Percentiles rank a stretch among this genome's conserved stretches.
Evolutionary conservation across 2,888 invertebrate genomes (phyloP).

Genomic region (Sarcophaga subvicina): DNA sequence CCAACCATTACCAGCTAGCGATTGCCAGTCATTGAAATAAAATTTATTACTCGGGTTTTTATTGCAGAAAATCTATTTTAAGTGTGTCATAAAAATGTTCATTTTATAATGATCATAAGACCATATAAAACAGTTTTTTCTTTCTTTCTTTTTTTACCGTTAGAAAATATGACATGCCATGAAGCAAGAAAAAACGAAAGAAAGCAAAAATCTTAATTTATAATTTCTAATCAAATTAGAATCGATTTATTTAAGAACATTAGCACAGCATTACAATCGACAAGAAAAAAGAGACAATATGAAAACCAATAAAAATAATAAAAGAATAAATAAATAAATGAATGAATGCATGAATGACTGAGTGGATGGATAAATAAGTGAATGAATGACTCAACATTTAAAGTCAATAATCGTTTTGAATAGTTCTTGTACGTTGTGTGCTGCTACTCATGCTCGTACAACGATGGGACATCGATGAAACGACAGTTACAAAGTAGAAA

Average conservation of each 20-base stretch:
- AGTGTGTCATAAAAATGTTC: constrained; percentile 52
- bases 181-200: background rate
- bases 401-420: background rate
- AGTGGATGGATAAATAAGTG: constrained; percentile 29
- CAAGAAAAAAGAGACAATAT: background rate
- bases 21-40: background rate
- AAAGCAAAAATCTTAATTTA: constrained; percentile 34
- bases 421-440: background rate
- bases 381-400: constrained; percentile 54
- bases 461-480: background rate
- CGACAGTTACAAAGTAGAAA: constrained; percentile 28
- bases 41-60: background rate
- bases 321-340: constrained; percentile 25
- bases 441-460: background rate
- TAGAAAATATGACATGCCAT: constrained; percentile 13
- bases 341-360: background rate
- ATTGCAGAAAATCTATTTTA: background rate
- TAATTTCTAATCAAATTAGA: constrained; percentile 63
- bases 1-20: background rate
- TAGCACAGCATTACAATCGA: constrained; percentile 45
- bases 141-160: constrained; percentile 9
- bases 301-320: constrained; percentile 28
- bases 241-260: constrained; percentile 62
- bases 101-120: constrained; percentile 56
- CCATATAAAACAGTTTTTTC: constrained; percentile 23